These are phyloP conservation scores for Phodopus roborovskii DNA, from an alignment of 2,113 vertebrate species.

Conservation along the genomic window DNA sequence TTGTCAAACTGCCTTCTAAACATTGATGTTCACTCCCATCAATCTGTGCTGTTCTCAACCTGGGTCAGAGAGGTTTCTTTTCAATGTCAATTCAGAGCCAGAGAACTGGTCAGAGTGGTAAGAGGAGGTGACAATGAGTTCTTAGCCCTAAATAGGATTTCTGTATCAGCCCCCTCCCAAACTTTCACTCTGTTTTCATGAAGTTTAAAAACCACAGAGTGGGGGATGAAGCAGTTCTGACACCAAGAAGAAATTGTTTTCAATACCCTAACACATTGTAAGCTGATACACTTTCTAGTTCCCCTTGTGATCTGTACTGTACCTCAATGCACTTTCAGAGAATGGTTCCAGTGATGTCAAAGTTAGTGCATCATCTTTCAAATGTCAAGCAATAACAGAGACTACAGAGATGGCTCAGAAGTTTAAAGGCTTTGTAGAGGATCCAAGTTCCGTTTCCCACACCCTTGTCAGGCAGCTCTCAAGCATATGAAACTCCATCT, in stretches of 20 bases:
- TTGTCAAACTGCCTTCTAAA: background rate
- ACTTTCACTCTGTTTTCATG: too few relatives aligned
- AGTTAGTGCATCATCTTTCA: constrained; percentile 44
- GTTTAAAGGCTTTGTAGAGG: background rate
- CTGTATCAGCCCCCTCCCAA: background rate
- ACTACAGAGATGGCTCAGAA: background rate
- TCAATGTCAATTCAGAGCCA: background rate
- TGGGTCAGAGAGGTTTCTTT: background rate
- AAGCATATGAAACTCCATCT: background rate
- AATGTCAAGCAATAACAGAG: constrained; percentile 8
- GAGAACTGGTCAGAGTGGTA: background rate
- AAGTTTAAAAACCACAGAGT: background rate
- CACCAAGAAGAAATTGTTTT: background rate
- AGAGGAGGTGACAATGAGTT: background rate
- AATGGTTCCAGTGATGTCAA: constrained; percentile 37
- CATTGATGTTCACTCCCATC: background rate
- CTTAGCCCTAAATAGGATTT: background rate
- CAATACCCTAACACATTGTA: background rate
- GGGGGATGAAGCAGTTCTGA: background rate
- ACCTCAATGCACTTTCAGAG: constrained; percentile 13
- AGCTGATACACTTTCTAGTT: constrained; percentile 41
- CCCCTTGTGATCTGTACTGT: background rate
- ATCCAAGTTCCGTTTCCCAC: background rate
- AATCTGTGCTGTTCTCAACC: background rate
- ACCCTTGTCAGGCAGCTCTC: background rate